Percentiles rank a stretch among this genome's conserved stretches.
Conservation (phyloP, 2,888 invertebrate genomes). For the Psococerastis gibbosa region DNA sequence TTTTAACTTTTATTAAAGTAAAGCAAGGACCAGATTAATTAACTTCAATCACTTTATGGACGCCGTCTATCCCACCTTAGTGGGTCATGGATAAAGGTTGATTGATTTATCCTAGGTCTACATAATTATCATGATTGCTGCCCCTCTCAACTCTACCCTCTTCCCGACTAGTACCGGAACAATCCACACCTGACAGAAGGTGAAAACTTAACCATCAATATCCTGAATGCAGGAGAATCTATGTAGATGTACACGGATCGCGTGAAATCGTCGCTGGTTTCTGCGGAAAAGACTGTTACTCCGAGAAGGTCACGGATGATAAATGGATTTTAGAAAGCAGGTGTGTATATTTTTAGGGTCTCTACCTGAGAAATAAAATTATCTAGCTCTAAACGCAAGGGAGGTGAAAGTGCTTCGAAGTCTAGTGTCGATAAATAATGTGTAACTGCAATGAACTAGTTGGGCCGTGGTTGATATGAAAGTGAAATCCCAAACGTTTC, state of each 20-base stretch:
- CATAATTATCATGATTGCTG: too few relatives aligned
- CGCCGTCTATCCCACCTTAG: slow-evolving; percentile 23
- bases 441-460: too few relatives aligned
- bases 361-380: too few relatives aligned
- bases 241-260: slow-evolving; percentile 55
- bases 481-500: too few relatives aligned
- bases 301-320: slow-evolving; percentile 88
- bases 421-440: too few relatives aligned
- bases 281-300: slow-evolving; percentile 42
- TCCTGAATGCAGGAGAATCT: slow-evolving; percentile 43
- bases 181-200: slow-evolving; percentile 33
- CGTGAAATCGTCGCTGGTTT: slow-evolving; percentile 44
- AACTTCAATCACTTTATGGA: too few relatives aligned
- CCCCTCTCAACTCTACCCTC: not conserved
- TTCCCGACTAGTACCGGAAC: slow-evolving; percentile 15
- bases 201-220: not conserved
- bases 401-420: too few relatives aligned
- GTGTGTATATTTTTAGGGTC: too few relatives aligned
- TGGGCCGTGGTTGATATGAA: too few relatives aligned
- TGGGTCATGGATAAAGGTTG: not conserved
- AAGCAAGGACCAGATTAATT: too few relatives aligned
- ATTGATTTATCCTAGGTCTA: not conserved
- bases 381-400: too few relatives aligned
- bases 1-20: too few relatives aligned
- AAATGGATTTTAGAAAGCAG: slow-evolving; percentile 78